Evolutionary conservation across 2,797 vertebrate genomes (phyloP).

Genomic region (Lepilemur ruficaudatus): DNA sequence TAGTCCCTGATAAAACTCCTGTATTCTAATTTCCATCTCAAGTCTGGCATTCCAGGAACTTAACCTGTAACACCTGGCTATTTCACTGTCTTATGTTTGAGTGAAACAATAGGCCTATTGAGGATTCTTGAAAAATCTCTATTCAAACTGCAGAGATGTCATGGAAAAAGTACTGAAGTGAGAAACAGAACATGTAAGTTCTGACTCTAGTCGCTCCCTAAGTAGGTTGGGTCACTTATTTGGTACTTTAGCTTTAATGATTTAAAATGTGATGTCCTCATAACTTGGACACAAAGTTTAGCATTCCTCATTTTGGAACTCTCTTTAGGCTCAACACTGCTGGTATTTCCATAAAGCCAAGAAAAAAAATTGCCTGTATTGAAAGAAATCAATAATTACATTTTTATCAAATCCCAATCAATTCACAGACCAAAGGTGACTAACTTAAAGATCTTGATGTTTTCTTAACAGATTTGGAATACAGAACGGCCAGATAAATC

Average conservation of each 20-base stretch:
- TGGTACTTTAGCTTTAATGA: neutral
- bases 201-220: neutral
- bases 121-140: neutral
- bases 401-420: neutral
- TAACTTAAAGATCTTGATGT: neutral
- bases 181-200: neutral
- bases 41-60: neutral
- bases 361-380: neutral
- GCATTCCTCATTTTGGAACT: neutral
- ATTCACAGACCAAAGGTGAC: neutral
- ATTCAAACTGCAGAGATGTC: neutral
- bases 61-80: neutral
- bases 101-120: neutral
- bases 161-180: neutral
- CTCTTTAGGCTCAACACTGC: neutral
- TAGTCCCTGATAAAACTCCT: neutral
- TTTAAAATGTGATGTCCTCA: neutral
- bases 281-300: neutral
- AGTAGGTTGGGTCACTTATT: neutral
- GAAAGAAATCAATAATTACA: neutral
- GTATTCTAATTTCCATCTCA: neutral
- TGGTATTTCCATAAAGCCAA: neutral
- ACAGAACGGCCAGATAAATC: neutral
- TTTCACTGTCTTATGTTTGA: neutral
- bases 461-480: constrained; percentile 5